A percentile compares a stretch with the other conserved stretches of the same genome.
Evolutionary conservation across 2,888 invertebrate genomes (phyloP).

Genomic region (Catocala nupta): DNA sequence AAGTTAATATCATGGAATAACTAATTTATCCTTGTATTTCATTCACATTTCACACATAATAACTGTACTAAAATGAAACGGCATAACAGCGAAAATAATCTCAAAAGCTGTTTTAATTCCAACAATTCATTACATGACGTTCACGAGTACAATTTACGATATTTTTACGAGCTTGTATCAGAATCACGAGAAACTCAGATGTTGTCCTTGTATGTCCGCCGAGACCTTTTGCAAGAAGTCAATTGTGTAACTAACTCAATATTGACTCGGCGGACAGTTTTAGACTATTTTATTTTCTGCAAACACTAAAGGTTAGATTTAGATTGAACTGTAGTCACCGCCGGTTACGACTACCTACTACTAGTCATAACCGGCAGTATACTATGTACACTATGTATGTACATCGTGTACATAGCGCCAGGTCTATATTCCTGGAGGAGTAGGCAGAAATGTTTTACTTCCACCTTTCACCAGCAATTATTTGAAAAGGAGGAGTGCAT

Average conservation of each 20-base stretch:
- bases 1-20: too few species aligned
- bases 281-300: too few species aligned
- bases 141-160: not conserved
- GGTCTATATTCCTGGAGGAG: too few species aligned
- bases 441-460: too few species aligned
- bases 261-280: slow-evolving; percentile 23
- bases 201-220: slow-evolving; percentile 17
- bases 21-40: not conserved
- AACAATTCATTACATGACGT: slow-evolving; percentile 4
- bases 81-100: not conserved
- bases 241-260: slow-evolving; percentile 39
- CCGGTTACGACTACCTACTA: too few species aligned
- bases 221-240: slow-evolving; percentile 41
- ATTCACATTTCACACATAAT: not conserved
- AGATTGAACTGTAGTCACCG: too few species aligned
- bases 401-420: too few species aligned
- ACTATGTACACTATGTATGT: too few species aligned
- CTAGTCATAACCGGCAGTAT: too few species aligned
- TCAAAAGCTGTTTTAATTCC: slow-evolving; percentile 6
- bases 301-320: too few species aligned
- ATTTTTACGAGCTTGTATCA: slow-evolving; percentile 18
- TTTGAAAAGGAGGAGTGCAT: too few species aligned
- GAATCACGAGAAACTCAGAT: slow-evolving; percentile 18
- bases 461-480: too few species aligned
- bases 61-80: not conserved